phyloP scores from a whole-genome alignment of 2,888 invertebrate genomes.

The Trachelus troglodyta region DNA sequence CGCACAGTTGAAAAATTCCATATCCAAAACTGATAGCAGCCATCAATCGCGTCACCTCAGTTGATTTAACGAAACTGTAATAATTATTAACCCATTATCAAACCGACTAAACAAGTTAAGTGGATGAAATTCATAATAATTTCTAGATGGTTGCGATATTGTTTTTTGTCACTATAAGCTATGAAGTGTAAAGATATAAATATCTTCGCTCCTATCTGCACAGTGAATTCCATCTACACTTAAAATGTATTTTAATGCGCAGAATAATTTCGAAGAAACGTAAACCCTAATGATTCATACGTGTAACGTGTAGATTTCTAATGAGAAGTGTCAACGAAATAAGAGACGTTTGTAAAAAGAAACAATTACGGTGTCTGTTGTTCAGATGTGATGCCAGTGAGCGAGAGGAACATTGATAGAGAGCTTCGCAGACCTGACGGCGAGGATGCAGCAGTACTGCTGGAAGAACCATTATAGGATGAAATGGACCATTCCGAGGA shows the following conservation, averaged over 20 bases:
- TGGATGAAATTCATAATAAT: background rate
- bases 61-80: slow-evolving; percentile 65
- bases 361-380: slow-evolving; percentile 56
- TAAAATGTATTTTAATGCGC: background rate
- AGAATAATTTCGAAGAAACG: background rate
- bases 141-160: background rate
- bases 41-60: slow-evolving; percentile 72
- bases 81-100: background rate
- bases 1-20: slow-evolving; percentile 76
- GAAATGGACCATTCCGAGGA: slow-evolving; percentile 57
- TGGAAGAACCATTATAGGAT: slow-evolving; percentile 45
- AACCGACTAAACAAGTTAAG: background rate
- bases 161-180: background rate
- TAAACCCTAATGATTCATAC: background rate
- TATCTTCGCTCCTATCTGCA: background rate
- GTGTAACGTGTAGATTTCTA: background rate
- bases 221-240: background rate
- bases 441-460: slow-evolving; percentile 39
- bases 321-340: background rate
- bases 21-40: slow-evolving; percentile 78
- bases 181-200: background rate
- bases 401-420: slow-evolving; percentile 61
- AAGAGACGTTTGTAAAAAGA: slow-evolving; percentile 27
- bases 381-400: slow-evolving; percentile 56
- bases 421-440: slow-evolving; percentile 60